Evolutionary conservation across 2,797 vertebrate genomes (phyloP).

Genomic region (Numenius phaeopus): DNA sequence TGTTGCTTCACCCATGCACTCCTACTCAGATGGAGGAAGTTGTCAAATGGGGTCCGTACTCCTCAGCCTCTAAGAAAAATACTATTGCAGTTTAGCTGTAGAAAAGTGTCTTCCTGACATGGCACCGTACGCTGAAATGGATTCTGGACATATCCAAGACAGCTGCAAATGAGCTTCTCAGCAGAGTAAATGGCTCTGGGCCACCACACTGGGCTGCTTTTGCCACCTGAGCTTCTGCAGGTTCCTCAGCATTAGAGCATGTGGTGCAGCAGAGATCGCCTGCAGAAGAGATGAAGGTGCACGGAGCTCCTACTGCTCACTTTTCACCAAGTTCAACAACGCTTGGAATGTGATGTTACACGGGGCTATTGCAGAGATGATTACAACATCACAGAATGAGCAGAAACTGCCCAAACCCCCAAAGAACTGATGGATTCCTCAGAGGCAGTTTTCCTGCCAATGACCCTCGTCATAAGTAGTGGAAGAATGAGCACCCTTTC

Average conservation of each 20-base stretch:
- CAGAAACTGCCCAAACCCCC: background rate
- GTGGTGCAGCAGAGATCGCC: background rate
- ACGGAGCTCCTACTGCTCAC: background rate
- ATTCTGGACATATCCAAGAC: background rate
- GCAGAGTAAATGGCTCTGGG: background rate
- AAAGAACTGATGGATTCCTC: background rate
- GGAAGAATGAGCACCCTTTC: background rate
- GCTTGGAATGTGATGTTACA: fast-evolving
- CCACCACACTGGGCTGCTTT: background rate
- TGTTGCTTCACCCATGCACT: background rate
- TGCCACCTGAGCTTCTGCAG: background rate
- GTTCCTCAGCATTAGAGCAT: background rate
- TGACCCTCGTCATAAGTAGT: background rate
- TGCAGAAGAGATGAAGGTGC: background rate
- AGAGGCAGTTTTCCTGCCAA: background rate
- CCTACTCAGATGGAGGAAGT: background rate
- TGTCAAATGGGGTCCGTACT: background rate
- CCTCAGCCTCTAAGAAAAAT: background rate
- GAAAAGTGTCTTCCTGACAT: background rate
- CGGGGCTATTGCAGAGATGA: fast-evolving
- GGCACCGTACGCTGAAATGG: fast-evolving
- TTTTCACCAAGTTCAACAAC: background rate
- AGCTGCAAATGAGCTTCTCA: background rate
- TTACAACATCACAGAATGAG: fast-evolving
- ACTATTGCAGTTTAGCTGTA: background rate